A percentile compares a stretch with the other conserved stretches of the same genome.
phyloP scores from a whole-genome alignment of 2,113 vertebrate genomes.

The Dendropsophus ebraccatus region DNA sequence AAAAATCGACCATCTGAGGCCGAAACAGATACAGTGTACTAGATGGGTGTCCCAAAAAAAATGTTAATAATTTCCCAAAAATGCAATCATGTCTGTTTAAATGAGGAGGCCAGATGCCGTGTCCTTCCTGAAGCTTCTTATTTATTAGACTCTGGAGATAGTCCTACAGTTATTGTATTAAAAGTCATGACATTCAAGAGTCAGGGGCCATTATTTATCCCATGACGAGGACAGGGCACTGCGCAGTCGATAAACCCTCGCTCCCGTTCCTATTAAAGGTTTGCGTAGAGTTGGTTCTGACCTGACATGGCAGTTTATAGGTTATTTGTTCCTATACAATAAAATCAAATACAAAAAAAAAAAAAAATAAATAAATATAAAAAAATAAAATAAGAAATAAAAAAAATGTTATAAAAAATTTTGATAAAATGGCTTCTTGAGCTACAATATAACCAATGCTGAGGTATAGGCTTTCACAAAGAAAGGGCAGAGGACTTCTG shows the following conservation, averaged over 20 bases:
- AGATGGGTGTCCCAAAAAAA: not conserved
- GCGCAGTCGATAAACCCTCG: not conserved
- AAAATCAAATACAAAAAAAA: not conserved
- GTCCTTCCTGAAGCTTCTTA: not conserved
- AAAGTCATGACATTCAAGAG: conserved; percentile 16
- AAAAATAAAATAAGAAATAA: too few species aligned
- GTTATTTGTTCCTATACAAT: not conserved
- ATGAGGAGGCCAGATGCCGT: conserved; percentile 18
- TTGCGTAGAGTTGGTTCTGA: not conserved
- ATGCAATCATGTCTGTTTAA: not conserved
- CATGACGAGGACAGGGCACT: not conserved
- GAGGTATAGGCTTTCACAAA: too few species aligned
- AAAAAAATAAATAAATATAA: too few species aligned
- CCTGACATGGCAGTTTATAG: not conserved
- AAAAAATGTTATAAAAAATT: too few species aligned
- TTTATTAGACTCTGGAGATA: not conserved
- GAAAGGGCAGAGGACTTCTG: too few species aligned
- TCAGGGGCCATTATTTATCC: conserved; percentile 6
- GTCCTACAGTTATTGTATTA: not conserved
- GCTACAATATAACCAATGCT: too few species aligned
- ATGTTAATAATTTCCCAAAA: not conserved
- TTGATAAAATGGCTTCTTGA: too few species aligned
- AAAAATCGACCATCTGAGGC: not conserved
- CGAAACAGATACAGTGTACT: not conserved
- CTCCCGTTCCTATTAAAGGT: not conserved